Evolutionary conservation across 2,113 vertebrate species (phyloP).

Genomic region (Cavia aperea): DNA sequence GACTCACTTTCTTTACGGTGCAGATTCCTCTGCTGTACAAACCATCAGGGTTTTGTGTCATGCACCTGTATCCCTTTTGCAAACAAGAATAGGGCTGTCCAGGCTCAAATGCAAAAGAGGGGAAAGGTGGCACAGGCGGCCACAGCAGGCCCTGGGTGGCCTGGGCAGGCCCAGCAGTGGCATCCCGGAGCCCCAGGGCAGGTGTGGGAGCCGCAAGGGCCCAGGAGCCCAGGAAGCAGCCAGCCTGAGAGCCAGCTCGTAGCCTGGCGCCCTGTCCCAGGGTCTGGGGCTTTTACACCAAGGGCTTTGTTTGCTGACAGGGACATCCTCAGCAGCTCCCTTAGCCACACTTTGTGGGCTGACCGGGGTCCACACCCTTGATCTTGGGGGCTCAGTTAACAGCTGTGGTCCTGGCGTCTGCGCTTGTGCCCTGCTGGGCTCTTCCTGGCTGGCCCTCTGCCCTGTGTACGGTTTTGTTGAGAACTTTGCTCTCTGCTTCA

Average conservation of each 20-base stretch:
- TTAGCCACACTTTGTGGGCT: neutral
- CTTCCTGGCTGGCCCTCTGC: neutral
- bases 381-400: neutral
- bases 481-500: neutral
- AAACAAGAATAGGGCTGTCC: constrained; percentile 25
- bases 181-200: neutral
- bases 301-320: neutral
- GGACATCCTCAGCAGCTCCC: neutral
- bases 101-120: neutral
- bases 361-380: neutral
- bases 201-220: neutral
- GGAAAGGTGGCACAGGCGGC: neutral
- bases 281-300: neutral
- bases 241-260: too few relatives aligned
- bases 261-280: neutral
- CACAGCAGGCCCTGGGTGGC: neutral
- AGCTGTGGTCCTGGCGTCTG: neutral
- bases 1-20: neutral
- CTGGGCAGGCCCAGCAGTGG: neutral
- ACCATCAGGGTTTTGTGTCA: neutral
- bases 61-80: neutral
- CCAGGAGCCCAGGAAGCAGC: neutral
- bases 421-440: neutral
- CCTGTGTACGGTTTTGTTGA: neutral
- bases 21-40: neutral